A percentile compares a stretch with the other conserved stretches of the same genome.
Evolutionary conservation across 2,797 vertebrate species (phyloP).

Genomic region (Brachymystax lenok): DNA sequence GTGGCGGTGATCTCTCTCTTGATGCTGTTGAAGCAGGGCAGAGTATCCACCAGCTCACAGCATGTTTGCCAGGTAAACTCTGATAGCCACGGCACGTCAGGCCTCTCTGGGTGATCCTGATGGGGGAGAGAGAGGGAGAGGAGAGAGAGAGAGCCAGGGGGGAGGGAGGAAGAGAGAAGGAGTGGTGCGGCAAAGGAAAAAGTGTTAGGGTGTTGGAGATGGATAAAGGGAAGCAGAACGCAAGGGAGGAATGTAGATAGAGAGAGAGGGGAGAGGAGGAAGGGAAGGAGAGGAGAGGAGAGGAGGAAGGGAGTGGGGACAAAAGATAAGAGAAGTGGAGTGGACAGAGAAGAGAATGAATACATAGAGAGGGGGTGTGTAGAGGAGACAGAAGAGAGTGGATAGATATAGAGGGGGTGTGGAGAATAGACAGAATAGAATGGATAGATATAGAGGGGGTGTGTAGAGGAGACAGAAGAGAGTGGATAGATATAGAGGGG

Average conservation of each 20-base stretch:
- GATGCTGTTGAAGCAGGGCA: conserved; percentile 79
- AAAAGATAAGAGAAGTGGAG: not conserved
- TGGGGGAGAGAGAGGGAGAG: conserved; percentile 4
- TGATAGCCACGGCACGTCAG: conserved; percentile 74
- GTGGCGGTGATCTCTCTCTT: conserved; percentile 62
- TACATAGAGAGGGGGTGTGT: not conserved
- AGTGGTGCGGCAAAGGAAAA: not conserved
- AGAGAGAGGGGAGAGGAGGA: not conserved
- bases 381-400: too few species aligned
- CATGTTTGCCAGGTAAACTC: conserved; percentile 75
- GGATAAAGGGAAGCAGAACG: too few species aligned
- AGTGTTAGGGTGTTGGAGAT: not conserved
- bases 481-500: not conserved
- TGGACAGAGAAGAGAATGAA: not conserved
- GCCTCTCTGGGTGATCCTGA: conserved; percentile 68
- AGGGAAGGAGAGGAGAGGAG: not conserved
- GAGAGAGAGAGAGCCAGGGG: not conserved
- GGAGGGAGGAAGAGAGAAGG: not conserved
- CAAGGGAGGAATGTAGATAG: conserved; percentile 5
- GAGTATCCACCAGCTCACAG: conserved; percentile 76
- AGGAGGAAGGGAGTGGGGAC: not conserved
- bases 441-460: too few species aligned
- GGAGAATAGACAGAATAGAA: too few species aligned
- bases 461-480: conserved; percentile 1
- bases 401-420: too few species aligned